Evolutionary conservation across 2,113 vertebrate genomes (phyloP).

Genomic region (Microcebus jonahi): DNA sequence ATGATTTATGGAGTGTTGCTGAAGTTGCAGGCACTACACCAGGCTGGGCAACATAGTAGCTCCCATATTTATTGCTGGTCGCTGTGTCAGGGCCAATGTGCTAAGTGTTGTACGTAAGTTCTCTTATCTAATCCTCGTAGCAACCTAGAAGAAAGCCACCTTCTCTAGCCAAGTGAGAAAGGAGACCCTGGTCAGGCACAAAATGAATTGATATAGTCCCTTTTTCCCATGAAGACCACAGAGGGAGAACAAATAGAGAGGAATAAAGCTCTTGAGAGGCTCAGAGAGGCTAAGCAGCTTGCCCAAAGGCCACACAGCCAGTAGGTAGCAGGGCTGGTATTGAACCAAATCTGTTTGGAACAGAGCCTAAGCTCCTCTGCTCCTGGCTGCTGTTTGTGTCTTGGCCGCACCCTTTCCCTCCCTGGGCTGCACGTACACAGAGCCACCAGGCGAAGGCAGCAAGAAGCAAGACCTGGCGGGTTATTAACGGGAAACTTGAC

Average conservation of each 20-base stretch:
- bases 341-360: neutral
- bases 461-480: neutral
- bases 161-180: neutral
- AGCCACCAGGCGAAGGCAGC: neutral
- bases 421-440: accelerated
- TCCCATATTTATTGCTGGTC: neutral
- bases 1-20: neutral
- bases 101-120: neutral
- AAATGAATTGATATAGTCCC: neutral
- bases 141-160: neutral
- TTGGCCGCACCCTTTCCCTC: neutral
- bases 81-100: neutral
- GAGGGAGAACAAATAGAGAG: neutral
- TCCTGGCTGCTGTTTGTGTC: too few relatives aligned
- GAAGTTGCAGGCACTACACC: neutral
- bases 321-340: neutral
- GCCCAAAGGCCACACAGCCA: neutral
- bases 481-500: neutral
- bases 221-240: neutral
- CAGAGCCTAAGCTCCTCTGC: neutral
- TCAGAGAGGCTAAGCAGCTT: neutral
- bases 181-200: neutral
- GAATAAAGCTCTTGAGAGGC: neutral
- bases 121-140: neutral
- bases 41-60: neutral